Evolutionary conservation across 2,113 vertebrate genomes (phyloP), one percentile per base, ranked within the genome.

Genomic region (human (Homo sapiens)): DNA sequence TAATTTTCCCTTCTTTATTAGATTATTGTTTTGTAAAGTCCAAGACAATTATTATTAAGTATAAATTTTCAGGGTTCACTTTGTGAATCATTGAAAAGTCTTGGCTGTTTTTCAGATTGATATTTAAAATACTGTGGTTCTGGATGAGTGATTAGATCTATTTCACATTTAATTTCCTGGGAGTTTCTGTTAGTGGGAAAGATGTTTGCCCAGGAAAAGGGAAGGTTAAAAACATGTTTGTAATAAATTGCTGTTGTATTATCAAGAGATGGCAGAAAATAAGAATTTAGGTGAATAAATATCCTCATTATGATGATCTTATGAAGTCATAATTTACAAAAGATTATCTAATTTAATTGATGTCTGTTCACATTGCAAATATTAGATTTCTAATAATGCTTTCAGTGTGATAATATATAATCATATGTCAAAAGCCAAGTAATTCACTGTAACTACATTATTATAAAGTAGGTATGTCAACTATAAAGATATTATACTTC

Each of bases 91-190:
- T 43, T 55, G 8, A 81, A 95, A 83, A 50, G 12, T 75, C 57
- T 93, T 87, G 17, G 43, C 43, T 45, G 10, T 84, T 83, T 66
- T 10, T 81, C 50, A 93, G 40, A 79, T 90, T 87, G 23, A 35
- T 52, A 20, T 95, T 95, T 68, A 93, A 97, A 84, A 50, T 79
- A 70, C 18, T 38, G 16, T 93, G 30, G 22, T 66, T 89, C 43
- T 92, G n/a, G 22, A 30, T 78, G 7, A 81, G 22, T 70, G 66
- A 57, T 91, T 93, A 40, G 12, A 83, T 73, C 64, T 68, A 38
- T 38, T 90, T 43, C 16, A 91, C 22, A 86, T 32, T 81, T 45
- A 86, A 82, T 78, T 92, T 81, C 30, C 50, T 94, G 59, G 17
- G 13, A 64, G 12, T 94, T 92, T 80, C 13, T 83, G 13, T 68